A percentile compares a stretch with the other conserved stretches of the same genome.
Evolutionary conservation across 23 tunicate genomes (phyloP).

Genomic region (Styela plicata): DNA sequence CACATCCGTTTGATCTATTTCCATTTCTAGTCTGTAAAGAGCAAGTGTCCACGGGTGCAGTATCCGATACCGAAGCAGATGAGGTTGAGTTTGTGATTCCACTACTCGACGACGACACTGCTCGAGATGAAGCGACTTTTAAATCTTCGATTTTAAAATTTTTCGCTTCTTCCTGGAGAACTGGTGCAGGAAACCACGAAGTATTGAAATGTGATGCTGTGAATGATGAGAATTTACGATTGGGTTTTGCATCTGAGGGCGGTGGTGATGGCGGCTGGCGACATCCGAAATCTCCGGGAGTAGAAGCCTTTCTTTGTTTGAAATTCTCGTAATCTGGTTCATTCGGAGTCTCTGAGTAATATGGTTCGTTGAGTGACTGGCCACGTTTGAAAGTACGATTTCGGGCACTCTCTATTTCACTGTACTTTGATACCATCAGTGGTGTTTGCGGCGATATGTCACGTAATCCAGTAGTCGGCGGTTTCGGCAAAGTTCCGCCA

Average conservation of each 20-base stretch:
- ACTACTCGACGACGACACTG: constrained; percentile 48
- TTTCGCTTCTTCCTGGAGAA: not conserved
- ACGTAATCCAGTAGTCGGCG: constrained; percentile 7
- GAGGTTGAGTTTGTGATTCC: constrained; percentile 62
- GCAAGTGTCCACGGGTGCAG: not conserved
- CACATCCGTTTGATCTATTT: not conserved
- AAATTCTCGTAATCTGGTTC: constrained; percentile 14
- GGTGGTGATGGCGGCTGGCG: not conserved
- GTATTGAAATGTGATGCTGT: constrained; percentile 9
- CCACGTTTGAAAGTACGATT: constrained; percentile 5
- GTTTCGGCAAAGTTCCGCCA: constrained; percentile 11
- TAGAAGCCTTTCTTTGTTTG: not conserved
- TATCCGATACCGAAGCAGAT: constrained; percentile 4
- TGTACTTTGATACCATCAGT: constrained; percentile 6
- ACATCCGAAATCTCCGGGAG: not conserved
- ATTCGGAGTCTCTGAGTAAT: not conserved
- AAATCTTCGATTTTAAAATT: not conserved
- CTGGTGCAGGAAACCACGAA: constrained; percentile 3
- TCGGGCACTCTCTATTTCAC: not conserved
- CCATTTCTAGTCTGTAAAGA: not conserved
- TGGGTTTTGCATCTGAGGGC: not conserved
- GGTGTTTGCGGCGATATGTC: not conserved
- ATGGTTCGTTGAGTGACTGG: not conserved
- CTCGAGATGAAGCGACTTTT: not conserved
- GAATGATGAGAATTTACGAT: constrained; percentile 8